These are phyloP conservation scores for Acanthornis magna DNA, from an alignment of 2,797 vertebrate genomes.

Conservation along the genomic window DNA sequence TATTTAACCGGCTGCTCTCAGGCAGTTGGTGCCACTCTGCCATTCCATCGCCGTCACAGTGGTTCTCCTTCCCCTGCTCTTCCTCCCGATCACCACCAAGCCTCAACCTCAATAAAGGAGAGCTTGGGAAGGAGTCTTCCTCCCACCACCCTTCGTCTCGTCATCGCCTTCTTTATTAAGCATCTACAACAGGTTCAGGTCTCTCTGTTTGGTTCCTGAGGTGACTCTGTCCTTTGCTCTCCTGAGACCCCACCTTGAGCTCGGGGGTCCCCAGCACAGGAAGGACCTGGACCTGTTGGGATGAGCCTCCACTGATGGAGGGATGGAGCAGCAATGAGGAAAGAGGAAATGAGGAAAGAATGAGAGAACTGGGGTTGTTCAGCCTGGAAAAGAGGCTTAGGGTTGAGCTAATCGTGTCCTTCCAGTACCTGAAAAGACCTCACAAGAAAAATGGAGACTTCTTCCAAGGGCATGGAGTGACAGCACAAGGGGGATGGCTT, in stretches of 20 bases:
- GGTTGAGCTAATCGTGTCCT: rapidly evolving
- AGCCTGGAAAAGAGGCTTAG: neutral
- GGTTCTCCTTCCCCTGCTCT: too few species aligned
- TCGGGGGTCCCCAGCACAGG: neutral
- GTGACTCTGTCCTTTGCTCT: neutral
- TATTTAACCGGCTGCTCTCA: too few species aligned
- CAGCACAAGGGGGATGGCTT: neutral
- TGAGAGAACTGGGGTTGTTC: neutral
- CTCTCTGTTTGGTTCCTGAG: rapidly evolving
- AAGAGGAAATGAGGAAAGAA: neutral
- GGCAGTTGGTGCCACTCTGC: too few species aligned
- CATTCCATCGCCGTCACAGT: too few species aligned
- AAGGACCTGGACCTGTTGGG: neutral
- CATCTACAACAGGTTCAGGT: too few species aligned
- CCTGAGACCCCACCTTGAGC: rapidly evolving
- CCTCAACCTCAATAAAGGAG: too few species aligned
- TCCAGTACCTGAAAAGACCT: neutral
- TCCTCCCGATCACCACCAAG: too few species aligned
- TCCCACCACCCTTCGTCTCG: too few species aligned
- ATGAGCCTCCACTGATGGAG: neutral
- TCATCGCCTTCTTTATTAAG: too few species aligned
- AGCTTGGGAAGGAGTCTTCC: too few species aligned
- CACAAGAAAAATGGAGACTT: neutral
- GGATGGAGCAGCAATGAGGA: neutral
- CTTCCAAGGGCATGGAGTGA: neutral